phyloP scores from a whole-genome alignment of 2,888 invertebrate genomes.

The Ectemnius cavifrons region DNA sequence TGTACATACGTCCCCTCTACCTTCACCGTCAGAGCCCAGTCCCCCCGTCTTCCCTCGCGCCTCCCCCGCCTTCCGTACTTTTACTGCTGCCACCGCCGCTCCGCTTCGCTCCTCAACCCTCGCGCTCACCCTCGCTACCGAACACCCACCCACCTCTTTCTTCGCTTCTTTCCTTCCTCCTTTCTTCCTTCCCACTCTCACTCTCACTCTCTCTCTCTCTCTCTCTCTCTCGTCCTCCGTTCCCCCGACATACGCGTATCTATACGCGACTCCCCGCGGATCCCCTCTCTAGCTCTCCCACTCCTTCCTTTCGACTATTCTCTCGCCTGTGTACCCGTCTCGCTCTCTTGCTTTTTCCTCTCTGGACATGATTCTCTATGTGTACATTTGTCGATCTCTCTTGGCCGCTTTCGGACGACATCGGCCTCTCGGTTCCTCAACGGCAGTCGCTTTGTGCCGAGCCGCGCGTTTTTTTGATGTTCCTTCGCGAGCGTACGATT shows the following conservation, averaged over 20 bases:
- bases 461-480: conserved; percentile 70
- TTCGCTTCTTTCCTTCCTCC: conserved; percentile 1
- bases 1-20: conserved; percentile 70
- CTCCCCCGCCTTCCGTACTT: conserved; percentile 5
- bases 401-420: conserved; percentile 18
- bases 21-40: conserved; percentile 29
- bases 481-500: conserved; percentile 60
- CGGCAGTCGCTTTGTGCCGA: conserved; percentile 65
- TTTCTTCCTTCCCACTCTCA: conserved; percentile 33
- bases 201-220: conserved; percentile 25
- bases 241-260: conserved; percentile 9
- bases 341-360: conserved; percentile 26
- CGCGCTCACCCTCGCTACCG: conserved; percentile 31
- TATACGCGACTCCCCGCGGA: conserved; percentile 8
- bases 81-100: conserved; percentile 18
- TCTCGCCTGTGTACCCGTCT: conserved; percentile 24
- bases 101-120: conserved; percentile 24
- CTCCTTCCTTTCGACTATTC: conserved; percentile 37
- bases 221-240: conserved; percentile 16
- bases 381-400: conserved; percentile 8
- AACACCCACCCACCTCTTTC: conserved; percentile 13
- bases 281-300: conserved; percentile 45
- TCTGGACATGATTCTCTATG: conserved; percentile 33
- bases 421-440: conserved; percentile 18
- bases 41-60: conserved; percentile 18